Evolutionary conservation across 2,888 invertebrate species (phyloP).

Genomic region (Anarsia innoxiella): DNA sequence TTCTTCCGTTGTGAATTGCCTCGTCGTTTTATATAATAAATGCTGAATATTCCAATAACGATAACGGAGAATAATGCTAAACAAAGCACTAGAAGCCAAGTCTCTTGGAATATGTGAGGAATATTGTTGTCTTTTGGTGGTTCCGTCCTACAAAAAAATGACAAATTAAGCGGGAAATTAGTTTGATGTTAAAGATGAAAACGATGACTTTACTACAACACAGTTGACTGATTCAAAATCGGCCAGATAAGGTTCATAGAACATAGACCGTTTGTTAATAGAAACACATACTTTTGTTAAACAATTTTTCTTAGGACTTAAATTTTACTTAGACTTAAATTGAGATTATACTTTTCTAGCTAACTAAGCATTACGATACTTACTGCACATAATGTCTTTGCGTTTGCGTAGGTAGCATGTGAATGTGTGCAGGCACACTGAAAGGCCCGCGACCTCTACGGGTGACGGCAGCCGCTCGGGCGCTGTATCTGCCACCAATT

Average conservation of each 20-base stretch:
- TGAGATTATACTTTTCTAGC: too few relatives aligned
- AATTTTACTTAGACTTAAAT: too few relatives aligned
- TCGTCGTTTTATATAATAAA: conserved; percentile 60
- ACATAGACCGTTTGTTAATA: too few relatives aligned
- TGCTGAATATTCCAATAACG: conserved; percentile 56
- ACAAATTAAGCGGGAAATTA: too few relatives aligned
- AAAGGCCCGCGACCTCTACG: conserved; percentile 92
- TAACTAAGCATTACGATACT: too few relatives aligned
- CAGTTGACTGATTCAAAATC: too few relatives aligned
- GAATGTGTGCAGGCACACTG: conserved; percentile 83
- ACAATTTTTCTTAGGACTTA: too few relatives aligned
- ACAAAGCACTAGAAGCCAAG: conserved; percentile 61
- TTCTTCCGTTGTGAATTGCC: conserved; percentile 63
- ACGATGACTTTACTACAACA: too few relatives aligned
- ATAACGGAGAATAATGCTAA: conserved; percentile 57
- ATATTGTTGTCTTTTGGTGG: conserved; percentile 63
- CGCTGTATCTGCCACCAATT: conserved; percentile 88
- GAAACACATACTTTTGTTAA: too few relatives aligned
- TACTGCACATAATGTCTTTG: conserved; percentile 67
- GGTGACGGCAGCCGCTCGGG: conserved; percentile 92
- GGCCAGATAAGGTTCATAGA: too few relatives aligned
- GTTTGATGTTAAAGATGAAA: too few relatives aligned
- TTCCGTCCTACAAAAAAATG: conserved; percentile 46
- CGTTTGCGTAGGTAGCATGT: conserved; percentile 78
- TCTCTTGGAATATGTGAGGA: conserved; percentile 61